phyloP scores from a whole-genome alignment of 2,113 vertebrate species.

The Plecotus auritus region DNA sequence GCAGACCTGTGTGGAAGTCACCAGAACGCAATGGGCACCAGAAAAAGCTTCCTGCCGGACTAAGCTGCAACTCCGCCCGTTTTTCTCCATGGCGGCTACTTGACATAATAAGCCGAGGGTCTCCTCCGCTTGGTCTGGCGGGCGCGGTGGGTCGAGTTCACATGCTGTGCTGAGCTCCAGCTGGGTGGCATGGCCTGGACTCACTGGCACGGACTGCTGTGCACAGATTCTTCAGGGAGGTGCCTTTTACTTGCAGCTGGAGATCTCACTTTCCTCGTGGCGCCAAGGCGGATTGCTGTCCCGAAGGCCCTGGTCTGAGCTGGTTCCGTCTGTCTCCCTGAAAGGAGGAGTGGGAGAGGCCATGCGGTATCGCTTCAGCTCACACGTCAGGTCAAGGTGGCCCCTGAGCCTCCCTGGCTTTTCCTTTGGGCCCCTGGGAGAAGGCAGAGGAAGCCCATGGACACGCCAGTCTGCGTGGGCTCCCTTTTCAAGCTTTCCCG shows the following conservation, averaged over 20 bases:
- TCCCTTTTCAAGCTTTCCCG: neutral
- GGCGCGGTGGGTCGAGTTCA: neutral
- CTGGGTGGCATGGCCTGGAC: neutral
- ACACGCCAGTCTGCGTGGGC: rapidly evolving
- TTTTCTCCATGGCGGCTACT: neutral
- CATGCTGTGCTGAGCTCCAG: neutral
- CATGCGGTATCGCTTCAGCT: neutral
- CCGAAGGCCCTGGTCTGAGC: neutral
- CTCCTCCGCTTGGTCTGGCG: neutral
- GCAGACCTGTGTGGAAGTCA: neutral
- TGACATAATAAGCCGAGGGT: neutral
- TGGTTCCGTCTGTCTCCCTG: neutral
- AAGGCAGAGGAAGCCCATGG: neutral
- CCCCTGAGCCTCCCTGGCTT: neutral
- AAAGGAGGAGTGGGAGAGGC: neutral
- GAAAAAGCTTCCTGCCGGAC: neutral
- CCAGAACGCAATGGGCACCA: neutral
- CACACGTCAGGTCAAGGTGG: neutral
- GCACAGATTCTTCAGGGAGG: neutral
- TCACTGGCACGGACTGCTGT: neutral
- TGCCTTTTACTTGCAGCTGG: neutral
- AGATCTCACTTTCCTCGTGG: neutral
- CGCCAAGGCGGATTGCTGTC: neutral
- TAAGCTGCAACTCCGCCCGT: neutral
- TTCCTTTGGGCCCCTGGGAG: neutral